Conservation (phyloP, 2,797 vertebrate genomes). For the Anguilla pacifica region DNA sequence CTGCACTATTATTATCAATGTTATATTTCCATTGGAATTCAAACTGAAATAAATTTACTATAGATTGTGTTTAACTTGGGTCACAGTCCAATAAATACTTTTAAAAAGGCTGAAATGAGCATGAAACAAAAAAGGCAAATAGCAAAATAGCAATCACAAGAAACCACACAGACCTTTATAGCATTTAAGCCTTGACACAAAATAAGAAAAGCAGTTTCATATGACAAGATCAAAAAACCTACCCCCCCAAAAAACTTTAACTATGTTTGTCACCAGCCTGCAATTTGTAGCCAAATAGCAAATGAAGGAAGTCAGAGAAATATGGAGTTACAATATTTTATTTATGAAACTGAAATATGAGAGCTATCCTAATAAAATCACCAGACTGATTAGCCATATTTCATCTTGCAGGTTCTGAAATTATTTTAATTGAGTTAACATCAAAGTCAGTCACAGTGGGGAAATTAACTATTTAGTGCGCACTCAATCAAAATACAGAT, state of each 20-base stretch:
- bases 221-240: slow-evolving; percentile 59
- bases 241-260: slow-evolving; percentile 61
- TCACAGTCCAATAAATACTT: neutral
- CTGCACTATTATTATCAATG: neutral
- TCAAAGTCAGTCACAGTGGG: slow-evolving; percentile 65
- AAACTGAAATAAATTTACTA: neutral
- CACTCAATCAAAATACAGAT: slow-evolving; percentile 77
- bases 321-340: slow-evolving; percentile 80
- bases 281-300: slow-evolving; percentile 67
- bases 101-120: slow-evolving; percentile 7
- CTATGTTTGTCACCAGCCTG: slow-evolving; percentile 77
- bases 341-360: slow-evolving; percentile 80
- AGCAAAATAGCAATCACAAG: neutral
- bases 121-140: neutral
- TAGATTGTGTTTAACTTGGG: neutral
- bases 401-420: slow-evolving; percentile 63
- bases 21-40: neutral
- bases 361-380: slow-evolving; percentile 73
- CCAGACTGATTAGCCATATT: slow-evolving; percentile 66
- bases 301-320: slow-evolving; percentile 77
- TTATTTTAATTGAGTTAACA: slow-evolving; percentile 71
- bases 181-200: slow-evolving; percentile 11
- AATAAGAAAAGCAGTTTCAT: slow-evolving; percentile 53
- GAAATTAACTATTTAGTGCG: slow-evolving; percentile 75
- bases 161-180: neutral